Evolutionary conservation across 2,888 invertebrate genomes (phyloP), one percentile per base, ranked within the genome.

Genomic region (Hypsopygia costalis): DNA sequence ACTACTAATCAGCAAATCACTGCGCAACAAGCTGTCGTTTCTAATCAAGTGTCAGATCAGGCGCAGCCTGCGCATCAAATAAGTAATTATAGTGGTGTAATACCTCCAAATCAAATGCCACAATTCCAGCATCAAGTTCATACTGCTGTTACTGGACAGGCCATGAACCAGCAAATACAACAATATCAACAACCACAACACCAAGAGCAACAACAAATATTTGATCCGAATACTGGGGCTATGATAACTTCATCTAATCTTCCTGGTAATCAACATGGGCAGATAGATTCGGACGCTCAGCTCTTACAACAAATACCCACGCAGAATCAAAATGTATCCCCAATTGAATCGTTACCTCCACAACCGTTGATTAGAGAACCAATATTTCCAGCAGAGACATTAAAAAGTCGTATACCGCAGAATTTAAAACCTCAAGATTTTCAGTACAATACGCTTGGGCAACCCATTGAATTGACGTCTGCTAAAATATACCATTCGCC

Each of bases 361-460:
- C 27, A 40, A 22, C 40, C 49, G 46, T 51, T 64, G 41, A 56
- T 58, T 20, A 74, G 61, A 49, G 86, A 83, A 27, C 76, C 75
- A 5, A 70, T 83, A 56, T 67, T 70, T 11, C 85, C 86, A 5
- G 77, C 57, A 0, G 74, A 81, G 41, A 71, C 58, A 29, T 66
- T 74, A 21, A 68, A 47, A 40, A 60, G 62, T 46, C 31, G 49
- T 9, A 36, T 50, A 21, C 43, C 46, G 10, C 38, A 51, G 34
- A 39, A 49, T 21, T 40, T 50, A 11, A 63, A 56, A 31, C 51
- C 51, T 21, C 47, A 46, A 16, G 49, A 50, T 47, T 63, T 54
- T 20, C 53, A 70, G 5, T 83, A 72, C 43, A 86, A 87, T 41
- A 82, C 83, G n/a, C 60, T 87, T 25, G 87, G 86, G 1, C 86